A percentile compares a stretch with the other conserved stretches of the same genome.
These are phyloP conservation scores for Taenioides sp. DNA, from an alignment of 2,797 vertebrate genomes.

Conservation along the genomic window DNA sequence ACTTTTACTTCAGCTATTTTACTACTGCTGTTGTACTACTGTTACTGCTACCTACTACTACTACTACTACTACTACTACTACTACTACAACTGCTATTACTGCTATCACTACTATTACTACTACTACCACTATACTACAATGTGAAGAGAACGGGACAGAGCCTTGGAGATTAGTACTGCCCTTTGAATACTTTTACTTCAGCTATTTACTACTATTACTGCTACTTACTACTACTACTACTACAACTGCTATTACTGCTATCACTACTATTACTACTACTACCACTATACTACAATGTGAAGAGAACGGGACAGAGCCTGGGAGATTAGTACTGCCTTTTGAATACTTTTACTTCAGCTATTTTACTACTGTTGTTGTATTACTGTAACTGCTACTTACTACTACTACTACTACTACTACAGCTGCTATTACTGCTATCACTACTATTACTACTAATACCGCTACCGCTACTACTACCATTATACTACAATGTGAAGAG, in stretches of 20 bases:
- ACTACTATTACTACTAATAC: not conserved
- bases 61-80: constrained; percentile 1
- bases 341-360: too few species aligned
- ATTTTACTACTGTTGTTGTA: too few species aligned
- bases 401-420: not conserved
- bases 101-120: not conserved
- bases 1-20: too few species aligned
- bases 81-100: not conserved
- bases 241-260: not conserved
- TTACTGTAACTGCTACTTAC: not conserved
- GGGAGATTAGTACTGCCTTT: too few species aligned
- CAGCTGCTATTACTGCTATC: not conserved
- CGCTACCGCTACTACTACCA: not conserved
- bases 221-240: not conserved
- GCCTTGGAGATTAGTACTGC: too few species aligned
- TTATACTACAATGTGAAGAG: too few species aligned
- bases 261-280: not conserved
- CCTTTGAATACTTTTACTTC: too few species aligned
- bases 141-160: too few species aligned
- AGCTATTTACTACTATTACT: not conserved
- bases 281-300: not conserved
- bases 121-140: not conserved
- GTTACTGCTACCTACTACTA: not conserved
- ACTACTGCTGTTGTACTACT: too few species aligned
- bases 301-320: too few species aligned